Base-by-base conservation (phyloP, 2,797 vertebrate species). In the Poeciliopsis presidionis region DNA sequence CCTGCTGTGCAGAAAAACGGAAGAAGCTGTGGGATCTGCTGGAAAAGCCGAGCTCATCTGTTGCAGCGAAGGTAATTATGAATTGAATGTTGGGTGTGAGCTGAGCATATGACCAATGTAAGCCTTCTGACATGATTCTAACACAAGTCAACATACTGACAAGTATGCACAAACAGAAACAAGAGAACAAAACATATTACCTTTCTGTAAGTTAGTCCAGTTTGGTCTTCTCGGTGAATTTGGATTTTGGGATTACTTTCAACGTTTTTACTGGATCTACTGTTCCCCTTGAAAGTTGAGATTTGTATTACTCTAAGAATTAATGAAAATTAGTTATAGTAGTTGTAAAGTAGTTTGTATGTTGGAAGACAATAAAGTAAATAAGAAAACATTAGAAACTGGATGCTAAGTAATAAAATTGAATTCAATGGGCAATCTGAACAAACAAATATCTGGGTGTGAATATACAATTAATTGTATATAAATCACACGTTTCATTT, bases 11-110 rank as follows among this genome's bases (percentile, higher is more conserved):
- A 0, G 98, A 99, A 65, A 99, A 99, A 94, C 94, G 98, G 77
- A 99, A 98, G 94, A 99, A 98, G 89, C 97, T 99, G 49, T 99
- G 98, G 98, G 98, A 99, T 89, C 97, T 99, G 12, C 92, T 99
- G 87, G 98, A 99, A 94, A 99, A 99, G 87, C 98, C 98, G 72
- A 96, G 98, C 88, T 99, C 98, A 4, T 99, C 98, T 0, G 97
- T 99, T 91, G 98, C 98, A 69, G 98, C 98, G 89, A 99, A 99
- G 97, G 98, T 99, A 97, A 96, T 22, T 46, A 75, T 49, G 45
- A 51, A 67, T 2, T 33, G 78, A 36, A 45, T 76, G 57, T n/a
- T 61, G 57, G 41, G 41, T 87, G 45, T 46, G 74, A 74, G 25
- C 78, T 77, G 36, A 45, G 69, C 51, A 36, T 59, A 46, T 22